Conservation (phyloP, 92 coral and sea anemone species). For the Montipora capitata region DNA sequence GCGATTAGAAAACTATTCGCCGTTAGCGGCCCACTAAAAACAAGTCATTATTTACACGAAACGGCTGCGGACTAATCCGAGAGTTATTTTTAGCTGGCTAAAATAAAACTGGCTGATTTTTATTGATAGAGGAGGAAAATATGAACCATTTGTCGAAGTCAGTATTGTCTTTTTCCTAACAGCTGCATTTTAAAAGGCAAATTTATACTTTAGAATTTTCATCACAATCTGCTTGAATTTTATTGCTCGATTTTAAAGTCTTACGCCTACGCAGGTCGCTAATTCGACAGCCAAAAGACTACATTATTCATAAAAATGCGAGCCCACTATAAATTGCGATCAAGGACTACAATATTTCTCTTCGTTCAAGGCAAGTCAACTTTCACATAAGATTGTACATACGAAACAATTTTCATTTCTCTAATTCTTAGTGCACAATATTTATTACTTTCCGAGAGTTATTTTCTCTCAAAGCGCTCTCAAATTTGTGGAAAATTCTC, state of each 20-base stretch:
- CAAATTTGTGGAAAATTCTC: neutral
- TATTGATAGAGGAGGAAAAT: constrained; percentile 27
- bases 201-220: constrained; percentile 47
- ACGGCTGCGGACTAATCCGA: constrained; percentile 18
- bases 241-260: constrained; percentile 52
- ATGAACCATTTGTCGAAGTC: constrained; percentile 15
- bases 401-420: neutral
- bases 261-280: constrained; percentile 53
- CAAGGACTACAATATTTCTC: neutral
- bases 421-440: too few relatives aligned
- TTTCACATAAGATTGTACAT: neutral
- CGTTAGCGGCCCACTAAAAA: constrained; percentile 44
- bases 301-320: constrained; percentile 36
- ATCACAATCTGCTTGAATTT: constrained; percentile 25
- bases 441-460: neutral
- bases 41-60: constrained; percentile 30
- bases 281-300: constrained; percentile 29
- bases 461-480: neutral
- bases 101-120: constrained; percentile 35
- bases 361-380: neutral
- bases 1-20: neutral
- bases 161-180: constrained; percentile 23
- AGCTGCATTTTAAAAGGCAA: constrained; percentile 37
- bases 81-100: constrained; percentile 46
- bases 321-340: constrained; percentile 22